These are phyloP conservation scores for Xanthia icteritia DNA, from an alignment of 2,888 invertebrate genomes.

Conservation along the genomic window DNA sequence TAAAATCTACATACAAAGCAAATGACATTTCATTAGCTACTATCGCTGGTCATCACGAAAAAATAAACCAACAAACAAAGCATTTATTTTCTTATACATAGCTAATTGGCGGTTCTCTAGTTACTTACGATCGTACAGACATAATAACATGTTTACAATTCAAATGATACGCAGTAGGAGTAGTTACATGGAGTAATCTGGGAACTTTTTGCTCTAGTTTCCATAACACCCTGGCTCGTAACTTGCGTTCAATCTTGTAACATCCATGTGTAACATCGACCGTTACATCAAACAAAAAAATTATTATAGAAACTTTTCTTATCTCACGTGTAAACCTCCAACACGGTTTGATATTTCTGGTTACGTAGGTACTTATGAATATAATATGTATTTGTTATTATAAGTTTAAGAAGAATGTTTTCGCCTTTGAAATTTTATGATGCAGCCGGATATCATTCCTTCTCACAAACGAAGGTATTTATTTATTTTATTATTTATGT, in stretches of 20 bases:
- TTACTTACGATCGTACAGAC: constrained; percentile 41
- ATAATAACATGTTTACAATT: constrained; percentile 62
- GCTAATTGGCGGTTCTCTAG: constrained; percentile 50
- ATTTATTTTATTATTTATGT: too few species aligned
- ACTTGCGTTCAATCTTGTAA: constrained; percentile 36
- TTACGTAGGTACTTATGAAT: background rate
- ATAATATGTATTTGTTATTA: background rate
- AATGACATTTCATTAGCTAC: background rate
- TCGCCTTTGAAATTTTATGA: background rate
- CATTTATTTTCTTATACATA: constrained; percentile 21
- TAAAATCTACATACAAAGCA: background rate
- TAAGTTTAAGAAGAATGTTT: background rate
- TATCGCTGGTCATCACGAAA: constrained; percentile 8
- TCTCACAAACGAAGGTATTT: too few species aligned
- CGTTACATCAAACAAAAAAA: constrained; percentile 28
- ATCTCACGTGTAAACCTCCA: background rate
- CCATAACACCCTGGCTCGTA: constrained; percentile 50
- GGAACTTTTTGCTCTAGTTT: constrained; percentile 71
- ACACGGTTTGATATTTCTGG: background rate
- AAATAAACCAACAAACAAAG: constrained; percentile 16
- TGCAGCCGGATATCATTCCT: background rate
- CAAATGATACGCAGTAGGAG: constrained; percentile 56
- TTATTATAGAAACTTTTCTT: constrained; percentile 1
- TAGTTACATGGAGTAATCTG: constrained; percentile 65
- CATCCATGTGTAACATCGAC: constrained; percentile 22